Percentiles rank a stretch among this genome's conserved stretches.
Conservation (phyloP, 2,797 vertebrate species). For the Propithecus perrieri region DNA sequence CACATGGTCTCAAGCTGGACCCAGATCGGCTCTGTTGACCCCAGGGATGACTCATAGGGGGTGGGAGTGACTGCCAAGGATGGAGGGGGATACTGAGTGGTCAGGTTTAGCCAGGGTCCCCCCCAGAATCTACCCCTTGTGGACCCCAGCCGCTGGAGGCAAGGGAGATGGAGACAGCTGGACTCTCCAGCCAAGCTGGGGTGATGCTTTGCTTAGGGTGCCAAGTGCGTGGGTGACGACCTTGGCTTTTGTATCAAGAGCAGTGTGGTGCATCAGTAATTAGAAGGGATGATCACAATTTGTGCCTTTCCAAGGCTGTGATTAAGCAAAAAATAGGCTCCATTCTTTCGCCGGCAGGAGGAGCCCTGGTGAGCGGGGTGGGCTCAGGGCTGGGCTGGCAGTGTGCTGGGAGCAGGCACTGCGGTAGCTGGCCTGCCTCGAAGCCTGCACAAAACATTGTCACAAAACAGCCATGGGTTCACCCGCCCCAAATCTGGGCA, state of each 20-base stretch:
- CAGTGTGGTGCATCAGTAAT: constrained; percentile 35
- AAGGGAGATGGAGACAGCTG: not conserved
- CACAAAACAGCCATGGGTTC: not conserved
- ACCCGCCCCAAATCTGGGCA: not conserved
- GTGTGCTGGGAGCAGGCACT: not conserved
- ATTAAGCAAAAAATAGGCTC: constrained; percentile 73
- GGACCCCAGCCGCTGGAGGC: not conserved
- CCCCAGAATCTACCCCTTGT: not conserved
- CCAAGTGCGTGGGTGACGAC: not conserved
- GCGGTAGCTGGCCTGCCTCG: not conserved
- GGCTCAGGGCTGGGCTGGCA: not conserved
- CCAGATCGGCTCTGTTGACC: not conserved
- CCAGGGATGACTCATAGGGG: not conserved
- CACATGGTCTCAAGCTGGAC: not conserved
- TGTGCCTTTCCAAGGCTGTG: constrained; percentile 66
- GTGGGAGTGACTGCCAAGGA: not conserved
- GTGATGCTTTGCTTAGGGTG: not conserved
- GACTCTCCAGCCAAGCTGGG: not conserved
- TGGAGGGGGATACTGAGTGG: not conserved
- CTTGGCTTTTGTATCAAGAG: constrained; percentile 58
- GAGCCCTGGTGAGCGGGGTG: not conserved
- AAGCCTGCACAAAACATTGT: not conserved
- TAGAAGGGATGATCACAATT: constrained; percentile 44
- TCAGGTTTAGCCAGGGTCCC: not conserved
- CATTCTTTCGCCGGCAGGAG: not conserved